Evolutionary conservation across 2,888 invertebrate genomes (phyloP).

Genomic region (Ophioninae sp.): DNA sequence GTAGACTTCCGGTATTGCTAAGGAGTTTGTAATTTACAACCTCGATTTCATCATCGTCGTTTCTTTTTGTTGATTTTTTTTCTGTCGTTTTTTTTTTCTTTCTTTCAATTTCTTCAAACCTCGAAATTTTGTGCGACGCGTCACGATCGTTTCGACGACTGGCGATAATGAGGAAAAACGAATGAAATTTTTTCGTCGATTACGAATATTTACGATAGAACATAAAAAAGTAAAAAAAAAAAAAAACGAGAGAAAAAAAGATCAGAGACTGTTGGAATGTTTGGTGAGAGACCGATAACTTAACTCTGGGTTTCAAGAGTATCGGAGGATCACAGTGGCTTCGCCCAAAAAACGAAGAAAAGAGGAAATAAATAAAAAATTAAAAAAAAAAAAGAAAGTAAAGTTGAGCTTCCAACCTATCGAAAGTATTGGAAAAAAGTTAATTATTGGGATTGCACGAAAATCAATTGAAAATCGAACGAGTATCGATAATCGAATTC

Average conservation of each 20-base stretch:
- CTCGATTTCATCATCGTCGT: constrained; percentile 30
- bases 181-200: too few species aligned
- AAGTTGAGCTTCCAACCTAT: not conserved
- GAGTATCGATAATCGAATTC: not conserved
- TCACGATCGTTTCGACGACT: constrained; percentile 29
- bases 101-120: not conserved
- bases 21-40: constrained; percentile 58
- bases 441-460: not conserved
- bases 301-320: not conserved
- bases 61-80: constrained; percentile 9
- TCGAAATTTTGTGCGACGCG: constrained; percentile 40
- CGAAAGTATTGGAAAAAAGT: not conserved
- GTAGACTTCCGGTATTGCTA: constrained; percentile 46
- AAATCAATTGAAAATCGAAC: not conserved
- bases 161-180: not conserved
- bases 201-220: not conserved
- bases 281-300: not conserved
- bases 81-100: constrained; percentile 27
- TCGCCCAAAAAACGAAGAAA: not conserved
- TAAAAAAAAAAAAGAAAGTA: constrained; percentile 27
- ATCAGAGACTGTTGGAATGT: constrained; percentile 55
- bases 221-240: not conserved
- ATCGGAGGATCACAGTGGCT: constrained; percentile 17
- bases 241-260: not conserved
- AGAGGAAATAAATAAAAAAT: not conserved